Base-by-base conservation (phyloP, 92 coral and sea anemone species). In the Ricordea florida region DNA sequence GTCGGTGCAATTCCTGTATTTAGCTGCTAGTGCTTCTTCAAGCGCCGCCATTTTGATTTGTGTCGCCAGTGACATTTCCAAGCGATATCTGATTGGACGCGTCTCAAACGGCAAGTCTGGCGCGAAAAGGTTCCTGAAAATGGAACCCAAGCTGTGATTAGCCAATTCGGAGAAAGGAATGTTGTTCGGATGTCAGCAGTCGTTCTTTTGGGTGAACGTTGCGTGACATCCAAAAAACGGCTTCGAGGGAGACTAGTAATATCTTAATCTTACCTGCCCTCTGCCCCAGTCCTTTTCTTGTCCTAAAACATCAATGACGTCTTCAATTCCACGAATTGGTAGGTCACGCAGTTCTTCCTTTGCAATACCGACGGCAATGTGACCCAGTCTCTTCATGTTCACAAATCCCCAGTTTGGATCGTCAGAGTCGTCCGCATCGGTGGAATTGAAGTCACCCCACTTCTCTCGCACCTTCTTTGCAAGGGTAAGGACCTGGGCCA, bases 321-420 rank as follows among this genome's bases (percentile, higher is more conserved):
- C 94, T 51, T 94, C 98, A 57, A 94, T 94, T 66, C 98, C 98
- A 82, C 93, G 88, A 84, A 94, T 84, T 53, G 97, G 92, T 32
- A 94, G 72, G 24, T 81, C 72, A 42, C 97, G 82, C 56, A 94
- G 79, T 27, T 94, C 97, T 63, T 94, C 97, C 62, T 94, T 94
- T 23, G 97, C 94, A 27, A 94, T 62, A 20, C 98, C 98, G 74
- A 94, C 81, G 18, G 79, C 94, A 47, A 94, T 89, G 14, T 82
- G 91, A 20, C 98, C 98, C 22, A 94, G 93, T 59, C 83, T 94
- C 60, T 49, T 75, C 66, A 94, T 57, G 77, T 83, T 91, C 14
- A 84, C 49, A 46, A 94, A 94, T n/a, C 98, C 98, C 98, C 98
- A 94, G 64, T 72, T 72, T 34, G 98, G 98, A 2, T 81, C 41